A percentile compares a stretch with the other conserved stretches of the same genome.
phyloP scores from a whole-genome alignment of 2,797 vertebrate genomes.

The Rhynchonycteris naso region DNA sequence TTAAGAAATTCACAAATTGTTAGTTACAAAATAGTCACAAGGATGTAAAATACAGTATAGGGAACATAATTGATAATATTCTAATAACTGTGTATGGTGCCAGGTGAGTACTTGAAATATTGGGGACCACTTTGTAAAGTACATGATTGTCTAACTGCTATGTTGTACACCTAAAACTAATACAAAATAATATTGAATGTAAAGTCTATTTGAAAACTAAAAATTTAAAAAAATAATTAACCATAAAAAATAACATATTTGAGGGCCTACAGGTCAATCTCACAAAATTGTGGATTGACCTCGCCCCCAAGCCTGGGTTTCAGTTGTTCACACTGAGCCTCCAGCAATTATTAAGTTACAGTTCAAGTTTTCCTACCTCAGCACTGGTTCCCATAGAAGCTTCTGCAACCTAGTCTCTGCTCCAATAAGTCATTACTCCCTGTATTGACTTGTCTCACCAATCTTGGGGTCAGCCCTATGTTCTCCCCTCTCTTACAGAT shows the following conservation, averaged over 20 bases:
- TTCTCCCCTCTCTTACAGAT: background rate
- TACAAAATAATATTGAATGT: background rate
- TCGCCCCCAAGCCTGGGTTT: background rate
- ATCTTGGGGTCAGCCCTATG: background rate
- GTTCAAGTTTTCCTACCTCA: background rate
- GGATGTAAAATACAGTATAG: background rate
- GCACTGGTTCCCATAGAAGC: background rate
- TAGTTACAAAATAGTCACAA: background rate
- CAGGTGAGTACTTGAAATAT: background rate
- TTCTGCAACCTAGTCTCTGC: background rate
- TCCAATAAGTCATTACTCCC: background rate
- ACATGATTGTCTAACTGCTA: background rate
- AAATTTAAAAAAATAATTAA: background rate
- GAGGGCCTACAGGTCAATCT: background rate
- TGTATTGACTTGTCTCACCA: background rate
- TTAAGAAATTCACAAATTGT: background rate
- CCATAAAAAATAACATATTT: background rate
- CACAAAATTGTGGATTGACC: background rate
- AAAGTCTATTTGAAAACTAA: background rate
- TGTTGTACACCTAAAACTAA: background rate
- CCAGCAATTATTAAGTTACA: background rate
- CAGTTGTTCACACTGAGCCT: background rate
- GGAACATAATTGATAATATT: background rate
- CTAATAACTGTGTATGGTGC: background rate
- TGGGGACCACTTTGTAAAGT: background rate